These are phyloP conservation scores for Liodrosophila aerea DNA, from an alignment of 2,888 invertebrate species.

Conservation along the genomic window DNA sequence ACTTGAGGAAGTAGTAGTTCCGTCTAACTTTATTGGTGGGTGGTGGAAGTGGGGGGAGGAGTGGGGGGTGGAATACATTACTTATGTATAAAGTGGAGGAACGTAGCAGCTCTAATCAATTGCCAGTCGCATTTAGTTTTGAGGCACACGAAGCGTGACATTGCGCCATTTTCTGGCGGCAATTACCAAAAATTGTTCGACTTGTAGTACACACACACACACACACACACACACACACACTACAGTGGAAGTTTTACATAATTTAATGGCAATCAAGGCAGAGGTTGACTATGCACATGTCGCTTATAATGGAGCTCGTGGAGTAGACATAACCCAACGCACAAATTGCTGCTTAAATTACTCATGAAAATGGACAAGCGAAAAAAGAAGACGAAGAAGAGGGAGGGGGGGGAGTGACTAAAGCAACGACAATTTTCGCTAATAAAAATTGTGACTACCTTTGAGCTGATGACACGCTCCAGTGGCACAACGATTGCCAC, in stretches of 20 bases:
- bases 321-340: slow-evolving; percentile 52
- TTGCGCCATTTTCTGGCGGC: slow-evolving; percentile 71
- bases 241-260: slow-evolving; percentile 63
- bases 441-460: slow-evolving; percentile 59
- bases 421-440: slow-evolving; percentile 56
- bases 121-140: slow-evolving; percentile 65
- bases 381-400: not conserved
- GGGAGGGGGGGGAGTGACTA: not conserved
- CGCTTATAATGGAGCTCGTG: slow-evolving; percentile 38
- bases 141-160: slow-evolving; percentile 68
- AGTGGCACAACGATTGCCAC: slow-evolving; percentile 28
- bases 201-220: slow-evolving; percentile 47
- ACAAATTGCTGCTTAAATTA: slow-evolving; percentile 53
- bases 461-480: slow-evolving; percentile 55
- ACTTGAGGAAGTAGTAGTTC: not conserved
- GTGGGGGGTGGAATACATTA: slow-evolving; percentile 36
- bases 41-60: not conserved
- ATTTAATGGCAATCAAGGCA: slow-evolving; percentile 73
- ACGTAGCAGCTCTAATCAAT: slow-evolving; percentile 65
- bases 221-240: not conserved
- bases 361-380: slow-evolving; percentile 62
- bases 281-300: slow-evolving; percentile 30
- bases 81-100: slow-evolving; percentile 30
- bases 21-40: not conserved
- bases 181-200: slow-evolving; percentile 69